Percentiles rank a stretch among this genome's conserved stretches.
Conservation (phyloP, 2,797 vertebrate genomes). For the Sebastes hubbsi region DNA sequence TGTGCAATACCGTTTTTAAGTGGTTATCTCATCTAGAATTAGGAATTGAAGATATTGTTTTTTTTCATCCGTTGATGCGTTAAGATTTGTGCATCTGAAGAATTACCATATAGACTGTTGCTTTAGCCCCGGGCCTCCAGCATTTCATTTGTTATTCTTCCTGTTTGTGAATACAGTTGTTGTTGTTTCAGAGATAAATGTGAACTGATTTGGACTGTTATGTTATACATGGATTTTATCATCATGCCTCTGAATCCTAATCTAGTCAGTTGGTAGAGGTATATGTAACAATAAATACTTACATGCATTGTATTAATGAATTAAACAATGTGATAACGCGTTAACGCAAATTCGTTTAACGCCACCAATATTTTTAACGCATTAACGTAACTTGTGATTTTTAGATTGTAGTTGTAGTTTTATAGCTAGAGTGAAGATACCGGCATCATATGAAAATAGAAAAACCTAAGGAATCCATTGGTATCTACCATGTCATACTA, state of each 20-base stretch:
- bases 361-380: too few species aligned
- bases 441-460: too few species aligned
- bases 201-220: background rate
- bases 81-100: background rate
- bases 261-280: background rate
- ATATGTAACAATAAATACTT: slow-evolving; percentile 9
- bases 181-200: background rate
- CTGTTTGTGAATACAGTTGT: background rate
- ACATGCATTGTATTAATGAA: background rate
- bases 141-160: background rate
- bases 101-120: background rate
- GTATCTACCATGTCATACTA: too few species aligned
- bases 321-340: background rate
- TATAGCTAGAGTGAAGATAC: too few species aligned
- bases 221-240: background rate
- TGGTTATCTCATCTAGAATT: background rate
- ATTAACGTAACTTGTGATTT: too few species aligned
- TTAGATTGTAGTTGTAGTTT: too few species aligned
- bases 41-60: background rate
- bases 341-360: too few species aligned
- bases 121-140: background rate
- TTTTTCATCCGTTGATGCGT: background rate
- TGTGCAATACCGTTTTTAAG: background rate
- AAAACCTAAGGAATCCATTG: too few species aligned
- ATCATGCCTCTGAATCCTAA: slow-evolving; percentile 2